Evolutionary conservation across 2,113 vertebrate genomes (phyloP).

Genomic region (Delphinus delphis): DNA sequence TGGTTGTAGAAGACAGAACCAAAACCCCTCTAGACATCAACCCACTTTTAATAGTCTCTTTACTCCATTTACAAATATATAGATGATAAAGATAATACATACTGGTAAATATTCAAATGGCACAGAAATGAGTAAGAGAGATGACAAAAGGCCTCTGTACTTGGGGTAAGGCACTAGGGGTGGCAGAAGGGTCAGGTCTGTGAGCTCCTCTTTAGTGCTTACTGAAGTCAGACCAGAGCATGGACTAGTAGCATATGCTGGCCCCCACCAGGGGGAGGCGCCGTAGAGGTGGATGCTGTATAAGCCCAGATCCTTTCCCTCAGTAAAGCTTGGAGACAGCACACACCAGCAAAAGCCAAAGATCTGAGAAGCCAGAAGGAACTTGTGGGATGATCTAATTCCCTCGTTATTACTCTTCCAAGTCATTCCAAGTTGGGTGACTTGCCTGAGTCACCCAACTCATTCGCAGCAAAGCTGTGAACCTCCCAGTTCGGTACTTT

Average conservation of each 20-base stretch:
- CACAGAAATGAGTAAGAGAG: not conserved
- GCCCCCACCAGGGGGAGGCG: not conserved
- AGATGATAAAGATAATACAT: not conserved
- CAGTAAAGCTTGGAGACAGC: not conserved
- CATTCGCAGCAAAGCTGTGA: not conserved
- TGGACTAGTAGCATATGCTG: not conserved
- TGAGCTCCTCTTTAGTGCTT: not conserved
- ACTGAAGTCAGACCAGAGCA: not conserved
- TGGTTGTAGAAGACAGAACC: not conserved
- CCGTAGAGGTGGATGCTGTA: not conserved
- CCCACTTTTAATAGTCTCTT: not conserved
- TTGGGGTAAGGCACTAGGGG: not conserved
- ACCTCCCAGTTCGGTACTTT: not conserved
- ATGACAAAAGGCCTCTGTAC: constrained; percentile 45
- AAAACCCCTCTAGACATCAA: not conserved
- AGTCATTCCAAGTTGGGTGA: not conserved
- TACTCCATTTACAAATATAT: not conserved
- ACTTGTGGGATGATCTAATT: not conserved
- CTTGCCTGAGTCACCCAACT: not conserved
- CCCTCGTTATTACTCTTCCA: not conserved
- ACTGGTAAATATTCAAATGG: not conserved
- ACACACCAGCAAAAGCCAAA: not conserved
- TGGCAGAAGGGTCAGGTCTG: not conserved
- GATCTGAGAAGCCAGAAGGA: not conserved
- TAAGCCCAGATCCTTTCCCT: not conserved